These are phyloP conservation scores for Hirudinaria manillensis DNA, from an alignment of 2,888 invertebrate genomes.

Conservation along the genomic window DNA sequence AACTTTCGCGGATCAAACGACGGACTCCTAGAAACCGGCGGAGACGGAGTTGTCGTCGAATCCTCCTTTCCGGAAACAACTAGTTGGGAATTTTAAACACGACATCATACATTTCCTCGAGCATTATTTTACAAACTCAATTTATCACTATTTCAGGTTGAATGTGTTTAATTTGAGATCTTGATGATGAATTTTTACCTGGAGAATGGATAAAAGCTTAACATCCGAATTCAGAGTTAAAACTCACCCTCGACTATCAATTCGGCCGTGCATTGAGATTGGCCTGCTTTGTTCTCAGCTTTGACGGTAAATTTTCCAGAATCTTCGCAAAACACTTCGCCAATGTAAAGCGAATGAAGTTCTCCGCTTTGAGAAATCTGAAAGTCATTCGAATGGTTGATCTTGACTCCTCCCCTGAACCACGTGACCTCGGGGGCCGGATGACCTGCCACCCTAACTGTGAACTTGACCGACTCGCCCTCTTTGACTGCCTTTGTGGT, in stretches of 20 bases:
- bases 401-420: constrained; percentile 51
- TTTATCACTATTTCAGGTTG: no score
- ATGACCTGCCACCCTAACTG: constrained; percentile 49
- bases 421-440: constrained; percentile 52
- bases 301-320: constrained; percentile 52
- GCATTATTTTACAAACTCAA: no score
- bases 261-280: constrained; percentile 68
- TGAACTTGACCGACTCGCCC: constrained; percentile 49
- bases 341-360: constrained; percentile 63
- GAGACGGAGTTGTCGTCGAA: constrained; percentile 9
- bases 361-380: constrained; percentile 61
- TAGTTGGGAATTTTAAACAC: not conserved
- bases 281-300: constrained; percentile 52
- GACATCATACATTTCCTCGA: no score
- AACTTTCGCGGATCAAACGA: constrained; percentile 32
- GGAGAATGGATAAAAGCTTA: not conserved
- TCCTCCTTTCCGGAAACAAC: constrained; percentile 9
- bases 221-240: not conserved
- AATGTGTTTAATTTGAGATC: no score
- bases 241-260: constrained; percentile 61
- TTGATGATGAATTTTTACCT: no score
- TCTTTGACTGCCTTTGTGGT: constrained; percentile 63
- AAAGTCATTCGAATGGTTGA: constrained; percentile 55
- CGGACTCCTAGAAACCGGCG: constrained; percentile 38
- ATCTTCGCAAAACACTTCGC: constrained; percentile 60